A percentile compares a stretch with the other conserved stretches of the same genome.
These are phyloP conservation scores for Rhynchotus rufescens DNA, from an alignment of 2,797 vertebrate species.

Conservation along the genomic window DNA sequence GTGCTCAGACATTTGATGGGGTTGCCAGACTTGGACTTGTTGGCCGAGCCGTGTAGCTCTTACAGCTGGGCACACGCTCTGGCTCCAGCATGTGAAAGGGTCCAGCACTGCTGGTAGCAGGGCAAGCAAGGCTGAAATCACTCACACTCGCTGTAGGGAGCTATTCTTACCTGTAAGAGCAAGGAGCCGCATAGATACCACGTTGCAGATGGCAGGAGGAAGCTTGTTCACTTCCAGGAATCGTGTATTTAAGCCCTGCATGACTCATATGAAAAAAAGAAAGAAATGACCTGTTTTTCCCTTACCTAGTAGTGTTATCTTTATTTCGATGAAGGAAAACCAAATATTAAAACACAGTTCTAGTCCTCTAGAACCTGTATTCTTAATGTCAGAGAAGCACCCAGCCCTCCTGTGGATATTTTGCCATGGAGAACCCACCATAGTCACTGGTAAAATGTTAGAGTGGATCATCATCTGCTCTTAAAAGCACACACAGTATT, in stretches of 20 bases:
- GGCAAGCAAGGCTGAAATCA: not conserved
- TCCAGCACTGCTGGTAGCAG: not conserved
- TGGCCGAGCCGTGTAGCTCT: not conserved
- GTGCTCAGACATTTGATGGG: not conserved
- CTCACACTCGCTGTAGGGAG: not conserved
- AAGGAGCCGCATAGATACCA: not conserved
- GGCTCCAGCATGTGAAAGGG: not conserved
- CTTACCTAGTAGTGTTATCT: not conserved
- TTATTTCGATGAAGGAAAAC: not conserved
- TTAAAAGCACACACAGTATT: not conserved
- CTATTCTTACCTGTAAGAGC: constrained; percentile 34
- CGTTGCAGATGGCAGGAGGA: constrained; percentile 6
- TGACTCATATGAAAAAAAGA: too few species aligned
- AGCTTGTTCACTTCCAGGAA: not conserved
- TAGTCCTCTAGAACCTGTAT: not conserved
- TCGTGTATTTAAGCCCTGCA: not conserved
- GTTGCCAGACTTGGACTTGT: not conserved
- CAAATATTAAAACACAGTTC: not conserved
- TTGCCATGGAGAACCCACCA: not conserved
- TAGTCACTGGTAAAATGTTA: not conserved
- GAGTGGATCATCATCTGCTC: not conserved
- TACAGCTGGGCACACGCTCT: rapidly evolving
- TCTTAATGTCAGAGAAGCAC: not conserved
- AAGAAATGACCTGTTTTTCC: not conserved
- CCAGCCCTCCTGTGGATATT: not conserved